Conservation (phyloP, 2,888 invertebrate species). For the Agonopterix subpropinquella region DNA sequence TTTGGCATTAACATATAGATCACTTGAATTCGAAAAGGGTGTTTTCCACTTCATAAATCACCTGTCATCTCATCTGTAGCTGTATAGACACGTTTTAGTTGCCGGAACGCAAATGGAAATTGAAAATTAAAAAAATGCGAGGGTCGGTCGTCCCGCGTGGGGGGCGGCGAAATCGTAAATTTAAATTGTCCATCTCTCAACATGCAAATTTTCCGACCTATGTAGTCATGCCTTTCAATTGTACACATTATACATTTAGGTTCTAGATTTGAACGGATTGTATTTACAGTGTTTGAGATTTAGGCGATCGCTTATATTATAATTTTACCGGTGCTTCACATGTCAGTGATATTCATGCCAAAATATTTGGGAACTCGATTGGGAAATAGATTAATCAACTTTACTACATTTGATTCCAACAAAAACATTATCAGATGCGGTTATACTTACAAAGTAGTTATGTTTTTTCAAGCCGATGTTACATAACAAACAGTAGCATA, state of each 20-base stretch:
- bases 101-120: slow-evolving; percentile 71
- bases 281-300: too few species aligned
- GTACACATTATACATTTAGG: slow-evolving; percentile 13
- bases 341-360: too few species aligned
- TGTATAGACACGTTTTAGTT: slow-evolving; percentile 34
- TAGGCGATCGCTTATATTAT: too few species aligned
- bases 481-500: slow-evolving; percentile 41
- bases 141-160: slow-evolving; percentile 59
- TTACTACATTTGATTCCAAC: too few species aligned
- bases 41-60: slow-evolving; percentile 10
- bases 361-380: too few species aligned
- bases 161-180: slow-evolving; percentile 70
- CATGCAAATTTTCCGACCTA: slow-evolving; percentile 60
- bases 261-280: neutral
- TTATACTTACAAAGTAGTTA: neutral
- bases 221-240: slow-evolving; percentile 52
- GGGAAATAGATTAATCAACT: too few species aligned
- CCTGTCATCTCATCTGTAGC: slow-evolving; percentile 9
- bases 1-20: neutral
- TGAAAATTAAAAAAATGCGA: slow-evolving; percentile 73
- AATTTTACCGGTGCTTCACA: too few species aligned
- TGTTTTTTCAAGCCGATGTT: slow-evolving; percentile 27
- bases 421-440: too few species aligned
- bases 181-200: slow-evolving; percentile 71
- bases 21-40: slow-evolving; percentile 5